phyloP scores from a whole-genome alignment of 2,113 vertebrate genomes.

The Ameiurus melas region DNA sequence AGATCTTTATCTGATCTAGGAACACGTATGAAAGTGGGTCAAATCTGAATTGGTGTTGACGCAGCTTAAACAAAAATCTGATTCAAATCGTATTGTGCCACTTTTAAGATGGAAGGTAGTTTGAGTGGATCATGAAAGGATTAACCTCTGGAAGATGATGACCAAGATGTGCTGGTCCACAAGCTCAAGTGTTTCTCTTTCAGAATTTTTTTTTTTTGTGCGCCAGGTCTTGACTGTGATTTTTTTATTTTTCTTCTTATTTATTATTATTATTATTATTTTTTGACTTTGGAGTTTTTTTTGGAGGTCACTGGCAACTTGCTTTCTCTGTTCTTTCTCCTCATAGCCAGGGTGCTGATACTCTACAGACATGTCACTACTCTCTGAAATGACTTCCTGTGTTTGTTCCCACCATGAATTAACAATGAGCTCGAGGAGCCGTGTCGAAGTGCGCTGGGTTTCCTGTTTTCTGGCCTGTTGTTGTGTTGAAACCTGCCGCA shows the following conservation, averaged over 20 bases:
- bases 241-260: no score
- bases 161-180: neutral
- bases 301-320: neutral
- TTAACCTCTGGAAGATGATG: conserved; percentile 3
- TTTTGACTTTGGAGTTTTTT: neutral
- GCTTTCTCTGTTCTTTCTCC: neutral
- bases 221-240: no score
- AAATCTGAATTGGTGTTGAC: neutral
- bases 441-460: neutral
- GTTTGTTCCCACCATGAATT: conserved; percentile 27
- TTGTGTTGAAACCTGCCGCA: neutral
- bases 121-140: neutral
- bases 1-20: neutral
- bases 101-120: neutral
- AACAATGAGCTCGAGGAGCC: conserved; percentile 28
- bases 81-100: neutral
- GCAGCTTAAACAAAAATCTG: neutral
- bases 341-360: no score
- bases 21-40: neutral
- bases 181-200: neutral
- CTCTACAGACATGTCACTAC: neutral
- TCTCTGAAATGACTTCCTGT: conserved; percentile 39
- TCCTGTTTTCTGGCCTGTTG: conserved; percentile 29
- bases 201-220: neutral
- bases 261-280: no score